Conservation (phyloP, 2,113 vertebrate genomes). For the Pachycephala philippinensis region DNA sequence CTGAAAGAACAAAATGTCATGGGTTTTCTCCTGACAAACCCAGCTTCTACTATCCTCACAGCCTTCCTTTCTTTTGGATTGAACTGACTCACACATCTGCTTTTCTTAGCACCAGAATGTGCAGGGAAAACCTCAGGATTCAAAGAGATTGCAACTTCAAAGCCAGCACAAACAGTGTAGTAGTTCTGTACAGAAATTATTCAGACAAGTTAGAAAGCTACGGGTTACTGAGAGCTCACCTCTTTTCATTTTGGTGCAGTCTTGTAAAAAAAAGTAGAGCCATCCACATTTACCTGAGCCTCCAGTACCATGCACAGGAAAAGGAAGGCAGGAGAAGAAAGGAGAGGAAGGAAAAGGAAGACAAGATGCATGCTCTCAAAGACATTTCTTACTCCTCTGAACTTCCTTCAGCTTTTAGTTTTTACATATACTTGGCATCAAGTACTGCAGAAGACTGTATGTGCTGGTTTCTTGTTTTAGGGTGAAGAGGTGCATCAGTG, state of each 20-base stretch:
- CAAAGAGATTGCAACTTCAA: not conserved
- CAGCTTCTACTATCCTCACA: not conserved
- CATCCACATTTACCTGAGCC: not conserved
- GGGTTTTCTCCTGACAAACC: not conserved
- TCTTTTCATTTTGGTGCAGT: not conserved
- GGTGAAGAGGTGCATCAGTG: not conserved
- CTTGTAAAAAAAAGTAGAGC: not conserved
- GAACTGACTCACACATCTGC: not conserved
- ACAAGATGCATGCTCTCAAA: not conserved
- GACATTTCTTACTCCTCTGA: not conserved
- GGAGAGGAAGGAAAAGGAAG: not conserved
- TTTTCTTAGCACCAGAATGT: not conserved
- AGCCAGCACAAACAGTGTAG: not conserved
- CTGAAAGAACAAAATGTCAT: not conserved
- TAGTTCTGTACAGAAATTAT: not conserved
- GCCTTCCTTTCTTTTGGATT: not conserved
- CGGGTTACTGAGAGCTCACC: not conserved
- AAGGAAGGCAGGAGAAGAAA: not conserved
- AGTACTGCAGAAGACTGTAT: not conserved
- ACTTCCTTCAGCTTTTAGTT: not conserved
- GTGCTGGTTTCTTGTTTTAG: not conserved
- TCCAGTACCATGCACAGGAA: not conserved
- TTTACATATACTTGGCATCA: not conserved
- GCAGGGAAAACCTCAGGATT: not conserved
- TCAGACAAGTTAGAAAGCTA: not conserved